Evolutionary conservation across 2,888 invertebrate genomes (phyloP).

Genomic region (Pollenia griseotomentosa): DNA sequence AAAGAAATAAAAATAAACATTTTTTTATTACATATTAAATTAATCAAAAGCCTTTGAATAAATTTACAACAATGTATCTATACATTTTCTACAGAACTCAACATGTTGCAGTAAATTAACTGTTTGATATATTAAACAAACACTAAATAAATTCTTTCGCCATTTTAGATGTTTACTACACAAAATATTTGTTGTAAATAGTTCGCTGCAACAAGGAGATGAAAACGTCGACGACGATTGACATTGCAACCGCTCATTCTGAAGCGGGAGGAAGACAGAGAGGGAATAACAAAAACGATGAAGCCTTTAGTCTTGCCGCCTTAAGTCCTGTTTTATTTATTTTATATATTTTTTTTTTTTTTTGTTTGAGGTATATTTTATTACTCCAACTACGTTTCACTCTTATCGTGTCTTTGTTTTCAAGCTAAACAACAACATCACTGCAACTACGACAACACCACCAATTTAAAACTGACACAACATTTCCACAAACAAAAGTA

Average conservation of each 20-base stretch:
- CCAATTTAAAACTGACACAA: slow-evolving; percentile 55
- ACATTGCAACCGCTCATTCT: slow-evolving; percentile 50
- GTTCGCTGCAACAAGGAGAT: background rate
- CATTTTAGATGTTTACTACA: slow-evolving; percentile 43
- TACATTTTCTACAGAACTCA: background rate
- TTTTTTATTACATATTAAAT: too few species aligned
- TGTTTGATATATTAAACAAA: slow-evolving; percentile 24
- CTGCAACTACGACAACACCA: slow-evolving; percentile 72
- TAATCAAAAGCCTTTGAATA: background rate
- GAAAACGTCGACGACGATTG: background rate
- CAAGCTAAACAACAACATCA: slow-evolving; percentile 50
- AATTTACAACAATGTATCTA: slow-evolving; percentile 4
- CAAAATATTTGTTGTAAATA: slow-evolving; percentile 60
- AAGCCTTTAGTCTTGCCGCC: too few species aligned
- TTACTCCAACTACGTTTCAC: slow-evolving; percentile 33
- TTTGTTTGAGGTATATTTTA: background rate
- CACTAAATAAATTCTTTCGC: slow-evolving; percentile 5
- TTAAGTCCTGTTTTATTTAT: slow-evolving; percentile 41
- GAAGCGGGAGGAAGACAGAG: background rate
- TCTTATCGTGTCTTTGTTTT: slow-evolving; percentile 51
- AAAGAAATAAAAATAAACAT: too few species aligned
- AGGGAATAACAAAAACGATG: background rate
- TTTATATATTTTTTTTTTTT: background rate
- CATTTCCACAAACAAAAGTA: background rate
- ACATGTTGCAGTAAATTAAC: slow-evolving; percentile 23